These are phyloP conservation scores for Epinephelus cyanopodus DNA, from an alignment of 2,113 vertebrate genomes.

Conservation along the genomic window DNA sequence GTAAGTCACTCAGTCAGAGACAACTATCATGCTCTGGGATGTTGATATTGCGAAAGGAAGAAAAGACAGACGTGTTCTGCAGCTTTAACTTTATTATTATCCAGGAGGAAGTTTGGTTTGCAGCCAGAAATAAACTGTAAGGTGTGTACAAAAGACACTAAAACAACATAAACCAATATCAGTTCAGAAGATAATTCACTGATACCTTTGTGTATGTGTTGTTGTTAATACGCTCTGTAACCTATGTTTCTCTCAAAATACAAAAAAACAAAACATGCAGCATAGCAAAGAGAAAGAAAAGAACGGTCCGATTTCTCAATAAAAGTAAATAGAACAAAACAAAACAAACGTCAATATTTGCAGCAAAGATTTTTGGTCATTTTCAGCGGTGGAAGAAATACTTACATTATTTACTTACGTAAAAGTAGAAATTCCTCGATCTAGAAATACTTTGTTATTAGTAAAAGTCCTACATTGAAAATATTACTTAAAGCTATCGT, in stretches of 20 bases:
- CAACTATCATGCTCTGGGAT: not conserved
- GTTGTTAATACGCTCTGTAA: not conserved
- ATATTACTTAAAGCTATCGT: no score
- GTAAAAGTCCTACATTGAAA: no score
- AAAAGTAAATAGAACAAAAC: no score
- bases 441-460: no score
- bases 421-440: no score
- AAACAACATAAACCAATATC: not conserved
- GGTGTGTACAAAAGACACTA: not conserved
- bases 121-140: not conserved
- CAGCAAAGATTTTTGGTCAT: no score
- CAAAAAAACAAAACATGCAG: no score
- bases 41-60: slow-evolving; percentile 10
- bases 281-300: no score
- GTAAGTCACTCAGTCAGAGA: not conserved
- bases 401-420: no score
- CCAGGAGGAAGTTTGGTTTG: not conserved
- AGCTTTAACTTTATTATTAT: not conserved
- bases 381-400: no score
- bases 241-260: not conserved
- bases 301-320: no score
- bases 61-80: not conserved
- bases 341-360: no score
- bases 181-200: not conserved
- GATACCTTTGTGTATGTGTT: not conserved